phyloP scores from a whole-genome alignment of 2,888 invertebrate genomes.

The Metallyticus violacea region DNA sequence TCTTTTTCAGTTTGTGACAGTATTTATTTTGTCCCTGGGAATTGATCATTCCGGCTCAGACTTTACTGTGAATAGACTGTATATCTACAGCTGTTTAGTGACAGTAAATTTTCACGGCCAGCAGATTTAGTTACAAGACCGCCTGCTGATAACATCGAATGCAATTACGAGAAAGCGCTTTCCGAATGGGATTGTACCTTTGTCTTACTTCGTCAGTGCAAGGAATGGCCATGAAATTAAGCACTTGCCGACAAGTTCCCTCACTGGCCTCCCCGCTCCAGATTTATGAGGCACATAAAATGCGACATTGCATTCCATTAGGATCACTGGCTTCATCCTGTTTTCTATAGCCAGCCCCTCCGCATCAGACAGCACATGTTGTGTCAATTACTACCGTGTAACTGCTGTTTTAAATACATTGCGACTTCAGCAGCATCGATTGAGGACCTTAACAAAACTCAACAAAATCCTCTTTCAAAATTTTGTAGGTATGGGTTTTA shows the following conservation, averaged over 20 bases:
- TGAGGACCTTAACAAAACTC: no score
- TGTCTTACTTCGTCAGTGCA: background rate
- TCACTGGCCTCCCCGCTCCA: background rate
- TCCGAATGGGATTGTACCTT: background rate
- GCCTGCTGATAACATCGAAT: background rate
- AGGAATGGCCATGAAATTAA: background rate
- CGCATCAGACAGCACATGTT: background rate
- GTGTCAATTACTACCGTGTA: no score
- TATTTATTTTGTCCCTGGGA: no score
- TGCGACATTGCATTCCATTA: background rate
- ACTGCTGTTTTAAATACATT: no score
- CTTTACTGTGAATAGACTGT: background rate
- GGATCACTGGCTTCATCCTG: background rate
- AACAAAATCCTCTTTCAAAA: no score
- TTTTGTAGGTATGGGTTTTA: no score
- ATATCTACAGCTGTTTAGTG: background rate
- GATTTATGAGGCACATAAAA: background rate
- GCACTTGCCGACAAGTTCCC: background rate
- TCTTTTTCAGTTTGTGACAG: no score
- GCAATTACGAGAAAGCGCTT: background rate
- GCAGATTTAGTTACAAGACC: background rate
- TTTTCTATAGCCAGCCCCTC: no score
- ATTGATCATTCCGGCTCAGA: no score
- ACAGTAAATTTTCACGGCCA: no score
- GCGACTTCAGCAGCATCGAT: no score